phyloP scores from a whole-genome alignment of 2,888 invertebrate species.

The Brenthis hecate region DNA sequence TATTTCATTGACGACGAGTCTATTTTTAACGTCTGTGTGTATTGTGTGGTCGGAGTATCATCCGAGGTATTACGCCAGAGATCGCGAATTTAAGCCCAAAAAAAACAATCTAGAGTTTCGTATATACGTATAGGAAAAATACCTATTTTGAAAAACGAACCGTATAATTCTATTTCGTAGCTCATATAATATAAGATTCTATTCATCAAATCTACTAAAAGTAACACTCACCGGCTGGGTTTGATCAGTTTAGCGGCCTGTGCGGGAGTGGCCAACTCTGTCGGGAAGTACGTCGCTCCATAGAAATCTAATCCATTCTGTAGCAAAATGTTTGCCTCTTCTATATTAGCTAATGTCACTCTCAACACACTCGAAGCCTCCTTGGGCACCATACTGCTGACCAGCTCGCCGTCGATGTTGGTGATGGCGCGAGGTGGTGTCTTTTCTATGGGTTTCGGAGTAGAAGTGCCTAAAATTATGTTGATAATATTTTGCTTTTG shows the following conservation, averaged over 20 bases:
- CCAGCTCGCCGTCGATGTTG: constrained; percentile 74
- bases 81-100: no score
- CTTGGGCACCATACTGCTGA: constrained; percentile 78
- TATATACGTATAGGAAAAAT: no score
- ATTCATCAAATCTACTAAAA: not conserved
- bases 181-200: no score
- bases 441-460: constrained; percentile 72
- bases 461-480: constrained; percentile 63
- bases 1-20: no score
- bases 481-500: not conserved
- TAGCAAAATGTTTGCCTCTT: constrained; percentile 89
- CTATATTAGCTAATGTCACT: constrained; percentile 88
- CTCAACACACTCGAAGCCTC: constrained; percentile 86
- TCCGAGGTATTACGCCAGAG: no score
- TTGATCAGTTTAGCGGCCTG: constrained; percentile 84
- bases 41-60: no score
- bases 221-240: constrained; percentile 65
- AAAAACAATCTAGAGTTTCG: no score
- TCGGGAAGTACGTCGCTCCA: constrained; percentile 93
- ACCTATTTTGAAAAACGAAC: no score
- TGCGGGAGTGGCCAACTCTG: constrained; percentile 87
- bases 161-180: no score
- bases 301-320: constrained; percentile 94
- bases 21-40: no score
- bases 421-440: constrained; percentile 66